Conservation (phyloP, 1,140 invertebrate species). For the Lepidurus couesii region DNA sequence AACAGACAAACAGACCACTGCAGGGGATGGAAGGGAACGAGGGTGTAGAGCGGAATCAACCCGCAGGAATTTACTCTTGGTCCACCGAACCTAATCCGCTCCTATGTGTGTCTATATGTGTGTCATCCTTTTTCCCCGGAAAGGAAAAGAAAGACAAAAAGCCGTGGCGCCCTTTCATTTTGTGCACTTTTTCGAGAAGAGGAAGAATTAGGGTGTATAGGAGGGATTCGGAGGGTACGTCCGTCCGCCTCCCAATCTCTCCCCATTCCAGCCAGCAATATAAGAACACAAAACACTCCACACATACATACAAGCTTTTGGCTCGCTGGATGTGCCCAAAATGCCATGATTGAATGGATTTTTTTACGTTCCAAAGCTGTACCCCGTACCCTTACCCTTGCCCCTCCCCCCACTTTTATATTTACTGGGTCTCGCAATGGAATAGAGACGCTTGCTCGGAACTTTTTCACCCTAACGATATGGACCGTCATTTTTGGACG, state of each 20-base stretch:
- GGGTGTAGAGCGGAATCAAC: background rate
- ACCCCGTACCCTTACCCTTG: background rate
- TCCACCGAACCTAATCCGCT: conserved; percentile 14
- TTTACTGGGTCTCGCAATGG: background rate
- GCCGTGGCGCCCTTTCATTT: background rate
- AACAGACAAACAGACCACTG: background rate
- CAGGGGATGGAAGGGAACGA: background rate
- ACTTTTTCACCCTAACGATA: background rate
- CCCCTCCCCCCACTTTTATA: background rate
- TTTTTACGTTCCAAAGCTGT: conserved; percentile 8
- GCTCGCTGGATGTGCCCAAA: background rate
- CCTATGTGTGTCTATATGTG: conserved; percentile 9
- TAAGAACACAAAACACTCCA: background rate
- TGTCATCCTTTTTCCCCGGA: background rate
- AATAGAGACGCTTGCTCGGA: conserved; percentile 11
- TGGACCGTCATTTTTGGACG: background rate
- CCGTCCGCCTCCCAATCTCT: background rate
- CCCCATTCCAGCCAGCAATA: background rate
- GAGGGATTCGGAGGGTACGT: background rate
- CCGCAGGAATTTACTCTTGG: background rate
- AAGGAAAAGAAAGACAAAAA: background rate
- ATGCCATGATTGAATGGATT: conserved; percentile 8
- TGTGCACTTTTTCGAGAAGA: background rate
- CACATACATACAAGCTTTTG: background rate
- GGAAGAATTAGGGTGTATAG: background rate